phyloP scores from a whole-genome alignment of 2,888 invertebrate species.

The Balanococcus diminutus region DNA sequence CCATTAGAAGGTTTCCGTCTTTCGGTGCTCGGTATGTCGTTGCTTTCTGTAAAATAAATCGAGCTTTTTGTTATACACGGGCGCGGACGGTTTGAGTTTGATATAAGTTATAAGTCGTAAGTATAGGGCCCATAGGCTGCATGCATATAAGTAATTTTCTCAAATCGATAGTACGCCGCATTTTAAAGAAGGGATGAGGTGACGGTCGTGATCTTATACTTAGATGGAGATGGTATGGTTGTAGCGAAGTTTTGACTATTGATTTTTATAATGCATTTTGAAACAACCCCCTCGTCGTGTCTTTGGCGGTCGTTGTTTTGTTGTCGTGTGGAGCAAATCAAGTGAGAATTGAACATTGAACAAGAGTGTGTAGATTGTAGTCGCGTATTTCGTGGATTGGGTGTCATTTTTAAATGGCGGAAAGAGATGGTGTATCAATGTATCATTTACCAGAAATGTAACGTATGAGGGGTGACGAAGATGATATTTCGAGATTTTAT shows the following conservation, averaged over 20 bases:
- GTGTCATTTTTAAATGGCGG: too few relatives aligned
- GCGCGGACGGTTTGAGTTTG: too few relatives aligned
- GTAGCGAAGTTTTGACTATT: neutral
- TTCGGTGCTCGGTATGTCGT: constrained; percentile 38
- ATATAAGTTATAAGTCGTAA: too few relatives aligned
- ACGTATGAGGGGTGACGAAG: too few relatives aligned
- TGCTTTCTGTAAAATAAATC: constrained; percentile 42
- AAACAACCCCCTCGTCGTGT: neutral
- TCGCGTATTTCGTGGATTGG: too few relatives aligned
- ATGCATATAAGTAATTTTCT: neutral
- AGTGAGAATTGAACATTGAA: too few relatives aligned
- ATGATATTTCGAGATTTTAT: too few relatives aligned
- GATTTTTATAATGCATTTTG: neutral
- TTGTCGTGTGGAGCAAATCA: too few relatives aligned
- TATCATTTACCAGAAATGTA: too few relatives aligned
- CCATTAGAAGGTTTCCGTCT: constrained; percentile 15
- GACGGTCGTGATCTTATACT: neutral
- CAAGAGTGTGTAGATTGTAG: too few relatives aligned
- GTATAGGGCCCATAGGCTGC: neutral
- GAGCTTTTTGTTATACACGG: neutral
- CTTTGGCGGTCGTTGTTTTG: too few relatives aligned
- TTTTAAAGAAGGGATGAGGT: neutral
- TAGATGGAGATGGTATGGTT: neutral
- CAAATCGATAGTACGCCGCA: constrained; percentile 2
- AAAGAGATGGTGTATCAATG: too few relatives aligned